Base-by-base conservation (phyloP, 1,140 invertebrate species). In the Drosophila nikananu region DNA sequence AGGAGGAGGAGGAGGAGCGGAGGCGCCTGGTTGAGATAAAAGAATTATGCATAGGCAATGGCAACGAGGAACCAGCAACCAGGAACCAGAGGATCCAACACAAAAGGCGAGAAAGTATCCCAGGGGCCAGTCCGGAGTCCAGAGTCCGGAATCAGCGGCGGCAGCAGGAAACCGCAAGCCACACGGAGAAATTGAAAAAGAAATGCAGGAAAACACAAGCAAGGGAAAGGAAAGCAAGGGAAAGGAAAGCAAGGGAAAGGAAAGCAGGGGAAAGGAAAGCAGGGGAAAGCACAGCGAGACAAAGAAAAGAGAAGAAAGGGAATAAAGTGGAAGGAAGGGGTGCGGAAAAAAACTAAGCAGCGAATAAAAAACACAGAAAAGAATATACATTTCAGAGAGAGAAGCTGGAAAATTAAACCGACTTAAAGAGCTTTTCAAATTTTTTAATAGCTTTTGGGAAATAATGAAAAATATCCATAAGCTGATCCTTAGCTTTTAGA, bases 41-140 rank as follows among this genome's bases (percentile, higher is more conserved):
- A 80, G 83, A 87, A 86, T 86, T 86, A 87, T 86, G 83, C 77
- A 86, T 87, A 80, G 86, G 83, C 83, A 86, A 60, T 41, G 52
- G 32, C 32, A 57, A 12, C 35, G 21, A 55, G 46, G 13, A 25
- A 23, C 21, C 27, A 21, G 27, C 25, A 25, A 21, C 30, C 27
- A 21, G 27, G 35, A 25, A 21, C 30, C 32, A 27, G 13, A 23
- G 35, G 13, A 30, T 61, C 49, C 59, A 80, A 51, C 62, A 77
- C 75, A 83, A 80, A 84, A 81, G 78, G 60, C 73, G 42, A 44
- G 67, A 71, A 44, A 41, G 41, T 39, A 72, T 57, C 35, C 67
- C 57, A 39, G 30, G 48, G 62, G 52, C 62, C 76, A 44, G 66
- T 19, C 19, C 19, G 21, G 66, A 32, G 10, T 12, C 32, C 32